Base-by-base conservation (phyloP, 2,888 invertebrate genomes). In the Gymnoscelis rufifasciata region DNA sequence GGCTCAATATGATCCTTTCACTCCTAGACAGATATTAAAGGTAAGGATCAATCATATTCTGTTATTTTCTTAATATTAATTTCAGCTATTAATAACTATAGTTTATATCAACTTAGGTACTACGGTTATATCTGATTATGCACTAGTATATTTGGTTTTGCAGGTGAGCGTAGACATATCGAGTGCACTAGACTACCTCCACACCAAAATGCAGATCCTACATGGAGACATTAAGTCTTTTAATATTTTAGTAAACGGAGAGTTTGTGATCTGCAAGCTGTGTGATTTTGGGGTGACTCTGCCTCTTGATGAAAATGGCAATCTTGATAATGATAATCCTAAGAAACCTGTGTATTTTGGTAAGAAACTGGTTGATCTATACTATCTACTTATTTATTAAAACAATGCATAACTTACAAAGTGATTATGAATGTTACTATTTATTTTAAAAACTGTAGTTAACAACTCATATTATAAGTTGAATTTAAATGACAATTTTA, bases 151-250 rank as follows among this genome's bases (percentile, higher is more conserved):
- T 1, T 11, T 19, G 7, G 15, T 10, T 23, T 40, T 60, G 6
- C 56, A 90, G 90, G 92, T 95, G 48, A 90, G 90, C 2, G 64
- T 76, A 31, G 94, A 95, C 70, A 87, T 94, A 41, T 88, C 91
- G 0, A 91, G 90, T 64, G 96, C 93, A 0, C 71, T 96, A 0
- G 90, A 93, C 65, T 96, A 96, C 78, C 80, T 96, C 1, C 96
- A 96, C 70, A 91, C 91, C 1, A 90, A 90, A 52, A 92, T 91
- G 40, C 88, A 90, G 40, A 80, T 95, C 30, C 74, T 96, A 6
- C 96, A 96, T 52, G 94, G 95, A 19, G 96, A 96, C 71, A 84
- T 96, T 28, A 96, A 96, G 78, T 95, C 95, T 0, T 93, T 91
- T 67, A 96, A 96, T 69, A 83, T 96, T 30, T 87, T 96, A 0